phyloP scores from a whole-genome alignment of 2,113 vertebrate species.

The Myrmophylax atrothorax region DNA sequence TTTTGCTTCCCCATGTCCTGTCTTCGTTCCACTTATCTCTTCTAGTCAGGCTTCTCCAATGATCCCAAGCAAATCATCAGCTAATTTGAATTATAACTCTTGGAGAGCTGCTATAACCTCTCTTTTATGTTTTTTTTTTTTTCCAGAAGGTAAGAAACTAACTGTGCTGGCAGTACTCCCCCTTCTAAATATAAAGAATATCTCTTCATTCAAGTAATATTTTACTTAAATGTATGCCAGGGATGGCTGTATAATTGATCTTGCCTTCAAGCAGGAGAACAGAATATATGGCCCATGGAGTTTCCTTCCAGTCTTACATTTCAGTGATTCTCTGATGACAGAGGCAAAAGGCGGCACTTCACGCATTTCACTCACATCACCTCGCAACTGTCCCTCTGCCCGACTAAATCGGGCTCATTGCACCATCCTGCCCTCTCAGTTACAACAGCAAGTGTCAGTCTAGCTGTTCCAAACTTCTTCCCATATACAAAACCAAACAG shows the following conservation, averaged over 20 bases:
- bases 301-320: slow-evolving; percentile 38
- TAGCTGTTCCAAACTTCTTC: background rate
- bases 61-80: slow-evolving; percentile 53
- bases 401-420: background rate
- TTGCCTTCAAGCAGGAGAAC: background rate
- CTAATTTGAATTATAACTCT: slow-evolving; percentile 61
- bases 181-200: slow-evolving; percentile 54
- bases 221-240: slow-evolving; percentile 37
- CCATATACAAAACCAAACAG: background rate
- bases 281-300: slow-evolving; percentile 28
- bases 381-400: background rate
- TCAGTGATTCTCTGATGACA: slow-evolving; percentile 36
- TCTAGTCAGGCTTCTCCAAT: slow-evolving; percentile 38
- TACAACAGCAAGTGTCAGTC: background rate
- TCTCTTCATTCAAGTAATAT: slow-evolving; percentile 30
- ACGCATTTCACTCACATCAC: slow-evolving; percentile 25
- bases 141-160: background rate
- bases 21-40: slow-evolving; percentile 29
- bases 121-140: background rate
- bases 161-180: background rate
- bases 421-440: background rate
- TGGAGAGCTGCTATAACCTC: background rate
- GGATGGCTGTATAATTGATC: slow-evolving; percentile 40
- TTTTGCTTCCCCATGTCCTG: slow-evolving; percentile 2
- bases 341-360: slow-evolving; percentile 21